Evolutionary conservation across 2,888 invertebrate species (phyloP), one percentile per base, ranked within the genome.

Genomic region (Tipula confusa): DNA sequence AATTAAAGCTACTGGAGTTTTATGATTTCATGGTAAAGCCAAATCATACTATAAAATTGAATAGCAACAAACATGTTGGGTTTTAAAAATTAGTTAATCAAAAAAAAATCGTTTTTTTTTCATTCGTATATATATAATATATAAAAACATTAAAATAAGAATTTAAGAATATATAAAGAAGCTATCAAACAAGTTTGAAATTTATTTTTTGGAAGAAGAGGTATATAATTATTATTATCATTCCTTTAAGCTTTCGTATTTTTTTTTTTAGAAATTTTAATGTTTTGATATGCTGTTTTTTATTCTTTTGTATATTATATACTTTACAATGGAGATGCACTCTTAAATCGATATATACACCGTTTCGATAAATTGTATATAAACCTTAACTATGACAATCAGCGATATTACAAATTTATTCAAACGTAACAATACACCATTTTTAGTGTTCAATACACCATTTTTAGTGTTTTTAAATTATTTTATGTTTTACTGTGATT

Each of bases 401-500:
- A 18, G 48, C 48, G 48, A 18, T 18, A 15, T 48, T 48, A 48
- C 18, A 15, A 64, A 64, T 64, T 24, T 64, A 64, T 64, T 64
- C 24, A 64, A 64, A 7, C 64, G 64, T 24, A 64, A 64, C 24
- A 24, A 38, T 38, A 38, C 13, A 38, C 38, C 38, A 33, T 33
- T 33, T 33, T 33, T 33, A 33, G 33, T 33, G 33, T 33, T 33
- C n/a, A n/a, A n/a, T n/a, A 43, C 13, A 64, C 64, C 64, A 64
- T 64, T 64, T 64, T 64, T 64, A 64, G 64, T 64, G 24, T 64
- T 64, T 64, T 64, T 64, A 64, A n/a, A 64, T 64, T 64, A 64
- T 64, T 64, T 64, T 64, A 64, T 64, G 24, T 64, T 24, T 18
- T 64, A 64, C 13, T 64, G 64, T 64, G 64, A 64, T 64, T 64